Evolutionary conservation across 2,888 invertebrate genomes (phyloP).

Genomic region (Campoplex nolae): DNA sequence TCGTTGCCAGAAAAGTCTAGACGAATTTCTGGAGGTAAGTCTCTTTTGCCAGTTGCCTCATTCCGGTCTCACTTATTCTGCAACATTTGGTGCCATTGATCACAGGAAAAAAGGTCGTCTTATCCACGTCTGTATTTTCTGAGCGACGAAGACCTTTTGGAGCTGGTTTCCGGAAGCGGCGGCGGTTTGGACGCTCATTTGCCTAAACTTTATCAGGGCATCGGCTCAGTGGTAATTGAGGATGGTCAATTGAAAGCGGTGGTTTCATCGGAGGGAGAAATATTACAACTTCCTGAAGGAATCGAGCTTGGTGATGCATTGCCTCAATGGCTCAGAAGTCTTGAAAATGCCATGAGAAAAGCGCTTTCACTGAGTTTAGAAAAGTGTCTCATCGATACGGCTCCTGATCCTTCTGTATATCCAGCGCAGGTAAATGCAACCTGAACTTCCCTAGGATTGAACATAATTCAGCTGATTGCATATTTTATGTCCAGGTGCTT

Average conservation of each 20-base stretch:
- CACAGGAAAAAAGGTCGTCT: slow-evolving; percentile 94
- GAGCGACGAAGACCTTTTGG: slow-evolving; percentile 98
- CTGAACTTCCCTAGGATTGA: background rate
- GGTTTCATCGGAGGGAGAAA: slow-evolving; percentile 88
- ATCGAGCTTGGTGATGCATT: slow-evolving; percentile 79
- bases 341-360: slow-evolving; percentile 93
- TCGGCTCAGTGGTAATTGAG: slow-evolving; percentile 90
- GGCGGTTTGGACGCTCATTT: slow-evolving; percentile 93
- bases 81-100: slow-evolving; percentile 53
- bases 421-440: slow-evolving; percentile 79
- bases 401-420: slow-evolving; percentile 78
- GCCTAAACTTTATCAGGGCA: slow-evolving; percentile 97
- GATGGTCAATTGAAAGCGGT: slow-evolving; percentile 86
- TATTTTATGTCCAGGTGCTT: slow-evolving; percentile 73
- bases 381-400: slow-evolving; percentile 78
- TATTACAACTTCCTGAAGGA: slow-evolving; percentile 85
- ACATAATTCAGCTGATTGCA: background rate
- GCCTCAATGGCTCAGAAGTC: slow-evolving; percentile 91
- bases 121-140: slow-evolving; percentile 99
- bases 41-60: too few relatives aligned
- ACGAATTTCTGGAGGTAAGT: slow-evolving; percentile 95
- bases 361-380: slow-evolving; percentile 78
- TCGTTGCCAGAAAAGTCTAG: slow-evolving; percentile 97
- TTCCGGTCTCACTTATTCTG: background rate
- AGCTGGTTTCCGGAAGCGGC: slow-evolving; percentile 89